These are phyloP conservation scores for Tenodera sinensis DNA, from an alignment of 2,888 invertebrate genomes.

Conservation along the genomic window DNA sequence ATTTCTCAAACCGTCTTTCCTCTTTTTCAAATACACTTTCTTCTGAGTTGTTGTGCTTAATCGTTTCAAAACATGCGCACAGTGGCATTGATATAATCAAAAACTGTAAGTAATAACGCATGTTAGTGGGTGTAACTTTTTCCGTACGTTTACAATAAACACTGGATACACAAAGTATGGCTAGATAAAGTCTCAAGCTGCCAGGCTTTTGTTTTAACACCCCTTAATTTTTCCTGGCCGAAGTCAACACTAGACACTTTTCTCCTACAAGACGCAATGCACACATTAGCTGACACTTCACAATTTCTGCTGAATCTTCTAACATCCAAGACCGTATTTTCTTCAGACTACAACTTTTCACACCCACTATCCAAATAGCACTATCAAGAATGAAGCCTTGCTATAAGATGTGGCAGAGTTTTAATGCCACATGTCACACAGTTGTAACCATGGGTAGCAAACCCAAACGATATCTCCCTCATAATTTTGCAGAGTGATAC, in stretches of 20 bases:
- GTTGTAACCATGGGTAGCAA: not conserved
- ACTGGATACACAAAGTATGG: too few relatives aligned
- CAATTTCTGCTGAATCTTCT: not conserved
- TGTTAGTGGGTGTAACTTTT: not conserved
- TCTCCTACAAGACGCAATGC: not conserved
- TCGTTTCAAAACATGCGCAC: not conserved
- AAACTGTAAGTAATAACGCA: not conserved
- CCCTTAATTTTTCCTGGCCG: too few relatives aligned
- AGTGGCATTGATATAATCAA: not conserved
- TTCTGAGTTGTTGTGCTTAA: not conserved
- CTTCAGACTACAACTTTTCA: not conserved
- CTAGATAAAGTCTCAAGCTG: too few relatives aligned
- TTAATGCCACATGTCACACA: not conserved
- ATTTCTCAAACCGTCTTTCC: not conserved
- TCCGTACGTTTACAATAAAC: too few relatives aligned
- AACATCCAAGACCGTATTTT: not conserved
- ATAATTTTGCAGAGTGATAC: not conserved
- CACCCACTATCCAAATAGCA: not conserved
- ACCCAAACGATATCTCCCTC: not conserved
- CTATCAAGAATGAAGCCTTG: not conserved
- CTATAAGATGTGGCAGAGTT: not conserved
- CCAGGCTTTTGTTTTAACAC: too few relatives aligned
- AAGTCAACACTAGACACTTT: too few relatives aligned
- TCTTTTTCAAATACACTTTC: not conserved
- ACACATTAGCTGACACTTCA: not conserved